Evolutionary conservation across 2,113 vertebrate species (phyloP).

Genomic region (Dasyurus viverrinus): DNA sequence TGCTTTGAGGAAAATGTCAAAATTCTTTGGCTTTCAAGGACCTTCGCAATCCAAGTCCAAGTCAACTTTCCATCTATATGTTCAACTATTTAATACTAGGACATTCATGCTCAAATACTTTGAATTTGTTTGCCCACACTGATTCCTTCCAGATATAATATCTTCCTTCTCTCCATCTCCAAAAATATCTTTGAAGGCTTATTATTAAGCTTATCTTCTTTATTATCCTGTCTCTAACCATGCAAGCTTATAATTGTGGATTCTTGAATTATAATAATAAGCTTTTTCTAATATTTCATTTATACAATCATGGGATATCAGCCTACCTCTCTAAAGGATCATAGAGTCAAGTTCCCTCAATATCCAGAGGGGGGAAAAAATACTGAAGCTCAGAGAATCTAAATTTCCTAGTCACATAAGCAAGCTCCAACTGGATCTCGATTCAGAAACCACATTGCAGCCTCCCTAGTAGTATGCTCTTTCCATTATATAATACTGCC

Average conservation of each 20-base stretch:
- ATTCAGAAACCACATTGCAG: not conserved
- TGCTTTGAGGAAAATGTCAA: not conserved
- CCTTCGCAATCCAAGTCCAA: no score
- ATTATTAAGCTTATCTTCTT: not conserved
- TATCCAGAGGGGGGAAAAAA: not conserved
- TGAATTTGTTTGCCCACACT: not conserved
- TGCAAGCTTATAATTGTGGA: not conserved
- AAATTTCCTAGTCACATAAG: not conserved
- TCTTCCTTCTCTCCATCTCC: not conserved
- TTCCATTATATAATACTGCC: not conserved
- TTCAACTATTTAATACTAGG: not conserved
- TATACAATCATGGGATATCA: not conserved
- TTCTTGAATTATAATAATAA: not conserved
- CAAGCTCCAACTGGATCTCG: not conserved
- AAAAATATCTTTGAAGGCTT: not conserved
- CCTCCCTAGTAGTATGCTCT: not conserved
- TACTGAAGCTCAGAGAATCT: not conserved
- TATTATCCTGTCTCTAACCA: not conserved
- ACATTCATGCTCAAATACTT: not conserved
- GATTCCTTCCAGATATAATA: not conserved
- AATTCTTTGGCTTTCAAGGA: not conserved
- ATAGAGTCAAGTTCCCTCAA: not conserved
- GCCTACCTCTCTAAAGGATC: not conserved
- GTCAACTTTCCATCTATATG: accelerated
- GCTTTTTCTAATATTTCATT: not conserved